phyloP scores from a whole-genome alignment of 2,888 invertebrate genomes.

The Plagodis pulveraria region DNA sequence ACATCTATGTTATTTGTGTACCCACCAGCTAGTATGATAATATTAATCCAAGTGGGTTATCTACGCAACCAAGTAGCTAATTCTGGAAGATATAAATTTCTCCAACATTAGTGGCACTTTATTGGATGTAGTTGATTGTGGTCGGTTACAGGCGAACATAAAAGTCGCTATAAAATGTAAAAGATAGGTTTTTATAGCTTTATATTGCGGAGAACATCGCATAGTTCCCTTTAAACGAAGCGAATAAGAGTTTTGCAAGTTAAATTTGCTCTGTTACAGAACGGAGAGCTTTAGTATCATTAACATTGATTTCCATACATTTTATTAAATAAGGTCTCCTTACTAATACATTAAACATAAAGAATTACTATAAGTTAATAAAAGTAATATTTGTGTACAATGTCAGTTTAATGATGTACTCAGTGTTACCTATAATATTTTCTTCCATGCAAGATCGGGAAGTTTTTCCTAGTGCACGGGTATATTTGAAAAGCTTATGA shows the following conservation, averaged over 20 bases:
- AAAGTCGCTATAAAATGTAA: conserved; percentile 41
- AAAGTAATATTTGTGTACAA: too few relatives aligned
- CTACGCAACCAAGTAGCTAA: conserved; percentile 12
- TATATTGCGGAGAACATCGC: conserved; percentile 33
- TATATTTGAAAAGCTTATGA: too few relatives aligned
- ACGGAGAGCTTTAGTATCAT: conserved; percentile 28
- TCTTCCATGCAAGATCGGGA: too few relatives aligned
- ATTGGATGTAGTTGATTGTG: conserved; percentile 37
- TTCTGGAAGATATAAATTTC: conserved; percentile 20
- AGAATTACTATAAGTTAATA: too few relatives aligned
- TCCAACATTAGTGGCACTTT: conserved; percentile 27
- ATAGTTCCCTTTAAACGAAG: conserved; percentile 34
- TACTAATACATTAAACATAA: background rate
- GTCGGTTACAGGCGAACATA: conserved; percentile 37
- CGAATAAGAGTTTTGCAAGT: conserved; percentile 38
- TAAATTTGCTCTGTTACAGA: conserved; percentile 32
- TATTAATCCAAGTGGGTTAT: too few relatives aligned
- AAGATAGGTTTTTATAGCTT: conserved; percentile 41
- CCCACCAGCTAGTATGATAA: too few relatives aligned
- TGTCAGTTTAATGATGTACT: too few relatives aligned
- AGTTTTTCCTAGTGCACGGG: too few relatives aligned
- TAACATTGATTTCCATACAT: conserved; percentile 32
- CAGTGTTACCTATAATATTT: too few relatives aligned
- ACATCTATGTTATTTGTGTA: too few relatives aligned
- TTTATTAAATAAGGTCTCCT: conserved; percentile 23